phyloP scores from a whole-genome alignment of 2,888 invertebrate species.

The Sipha maydis region DNA sequence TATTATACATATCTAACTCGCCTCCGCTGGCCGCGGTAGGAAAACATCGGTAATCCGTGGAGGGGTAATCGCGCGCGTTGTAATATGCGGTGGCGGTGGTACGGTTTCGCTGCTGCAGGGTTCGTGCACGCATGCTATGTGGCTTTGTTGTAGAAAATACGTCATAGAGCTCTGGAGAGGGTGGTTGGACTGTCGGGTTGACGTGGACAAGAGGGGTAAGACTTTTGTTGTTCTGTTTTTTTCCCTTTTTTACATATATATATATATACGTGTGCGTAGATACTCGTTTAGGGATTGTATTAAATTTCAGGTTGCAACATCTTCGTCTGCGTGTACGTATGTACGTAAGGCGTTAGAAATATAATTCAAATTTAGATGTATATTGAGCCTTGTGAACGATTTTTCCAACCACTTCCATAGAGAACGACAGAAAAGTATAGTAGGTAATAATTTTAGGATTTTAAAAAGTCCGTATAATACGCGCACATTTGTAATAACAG shows the following conservation, averaged over 20 bases:
- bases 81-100: background rate
- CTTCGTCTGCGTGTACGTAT: background rate
- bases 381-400: constrained; percentile 2
- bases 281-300: constrained; percentile 24
- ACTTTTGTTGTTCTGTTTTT: constrained; percentile 29
- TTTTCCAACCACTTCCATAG: background rate
- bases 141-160: constrained; percentile 17
- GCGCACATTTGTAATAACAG: too few species aligned
- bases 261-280: background rate
- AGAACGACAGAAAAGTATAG: too few species aligned
- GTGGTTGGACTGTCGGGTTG: too few species aligned
- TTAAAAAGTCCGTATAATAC: background rate
- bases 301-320: background rate
- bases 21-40: background rate
- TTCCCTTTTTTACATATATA: background rate
- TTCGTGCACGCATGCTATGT: background rate
- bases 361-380: background rate
- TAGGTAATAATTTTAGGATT: background rate
- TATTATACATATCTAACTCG: background rate
- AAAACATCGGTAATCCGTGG: constrained; percentile 47
- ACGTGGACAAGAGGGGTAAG: background rate
- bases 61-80: background rate
- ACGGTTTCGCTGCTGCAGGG: background rate
- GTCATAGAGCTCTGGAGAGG: too few species aligned
- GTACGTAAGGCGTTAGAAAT: background rate